Percentiles rank a stretch among this genome's conserved stretches.
These are phyloP conservation scores for Phthorimaea operculella DNA, from an alignment of 1,140 invertebrate genomes.

Conservation along the genomic window DNA sequence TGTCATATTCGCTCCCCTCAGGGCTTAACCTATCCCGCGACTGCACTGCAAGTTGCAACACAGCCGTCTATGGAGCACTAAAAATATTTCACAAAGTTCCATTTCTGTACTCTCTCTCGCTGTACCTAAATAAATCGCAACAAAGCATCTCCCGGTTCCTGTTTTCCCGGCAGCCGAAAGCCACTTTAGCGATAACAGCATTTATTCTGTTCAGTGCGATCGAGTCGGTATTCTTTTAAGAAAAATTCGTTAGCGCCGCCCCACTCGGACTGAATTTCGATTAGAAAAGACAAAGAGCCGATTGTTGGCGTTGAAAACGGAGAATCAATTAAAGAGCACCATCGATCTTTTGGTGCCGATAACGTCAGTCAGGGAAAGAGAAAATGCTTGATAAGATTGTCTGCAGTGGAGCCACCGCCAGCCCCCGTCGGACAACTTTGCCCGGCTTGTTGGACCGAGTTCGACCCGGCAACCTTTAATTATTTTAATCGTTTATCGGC, in stretches of 20 bases:
- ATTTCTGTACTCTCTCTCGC: not conserved
- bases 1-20: no score
- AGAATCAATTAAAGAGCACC: slow-evolving; percentile 58
- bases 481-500: slow-evolving; percentile 28
- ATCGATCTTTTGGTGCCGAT: slow-evolving; percentile 39
- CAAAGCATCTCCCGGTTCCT: slow-evolving; percentile 13
- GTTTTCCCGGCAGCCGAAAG: slow-evolving; percentile 17
- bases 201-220: slow-evolving; percentile 21
- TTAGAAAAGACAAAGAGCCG: slow-evolving; percentile 53
- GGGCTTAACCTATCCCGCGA: no score
- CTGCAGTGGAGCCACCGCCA: slow-evolving; percentile 13
- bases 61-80: not conserved
- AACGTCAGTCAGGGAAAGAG: slow-evolving; percentile 39
- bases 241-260: slow-evolving; percentile 37
- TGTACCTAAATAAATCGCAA: not conserved
- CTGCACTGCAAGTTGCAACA: not conserved
- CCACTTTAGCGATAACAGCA: slow-evolving; percentile 24
- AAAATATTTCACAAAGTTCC: not conserved
- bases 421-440: slow-evolving; percentile 5
- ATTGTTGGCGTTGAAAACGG: slow-evolving; percentile 34
- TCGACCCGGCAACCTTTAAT: slow-evolving; percentile 34
- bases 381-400: slow-evolving; percentile 40
- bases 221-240: slow-evolving; percentile 27
- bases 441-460: slow-evolving; percentile 7
- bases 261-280: slow-evolving; percentile 46